These are phyloP conservation scores for Nerophis lumbriciformis DNA, from an alignment of 2,113 vertebrate genomes.

Conservation along the genomic window DNA sequence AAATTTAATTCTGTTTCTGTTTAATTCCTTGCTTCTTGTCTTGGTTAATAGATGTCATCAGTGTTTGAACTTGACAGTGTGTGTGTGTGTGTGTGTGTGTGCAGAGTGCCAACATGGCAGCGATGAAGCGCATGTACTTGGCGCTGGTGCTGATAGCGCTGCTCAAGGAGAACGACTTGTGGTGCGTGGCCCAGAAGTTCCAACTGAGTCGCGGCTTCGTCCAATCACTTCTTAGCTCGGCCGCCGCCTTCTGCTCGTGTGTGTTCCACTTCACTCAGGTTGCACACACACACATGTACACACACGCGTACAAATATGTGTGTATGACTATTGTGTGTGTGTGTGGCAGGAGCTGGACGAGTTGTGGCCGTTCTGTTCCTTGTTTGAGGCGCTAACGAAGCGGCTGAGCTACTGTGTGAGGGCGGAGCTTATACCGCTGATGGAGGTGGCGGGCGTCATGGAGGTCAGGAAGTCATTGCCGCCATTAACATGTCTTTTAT, in stretches of 20 bases:
- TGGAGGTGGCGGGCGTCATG: conserved; percentile 91
- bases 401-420: conserved; percentile 88
- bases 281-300: background rate
- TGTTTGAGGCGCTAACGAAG: conserved; percentile 82
- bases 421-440: conserved; percentile 88
- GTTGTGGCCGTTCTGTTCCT: conserved; percentile 88
- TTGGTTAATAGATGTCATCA: too few relatives aligned
- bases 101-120: conserved; percentile 73
- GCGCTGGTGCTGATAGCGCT: conserved; percentile 81
- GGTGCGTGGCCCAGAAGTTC: conserved; percentile 84
- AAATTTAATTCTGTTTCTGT: too few relatives aligned
- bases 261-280: conserved; percentile 91
- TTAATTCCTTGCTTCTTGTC: too few relatives aligned
- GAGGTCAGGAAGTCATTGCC: conserved; percentile 72
- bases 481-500: background rate
- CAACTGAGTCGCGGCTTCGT: conserved; percentile 84
- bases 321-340: background rate
- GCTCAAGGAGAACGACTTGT: conserved; percentile 84
- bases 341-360: conserved; percentile 84
- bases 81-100: too few relatives aligned
- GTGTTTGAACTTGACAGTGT: too few relatives aligned
- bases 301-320: background rate
- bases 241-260: conserved; percentile 86
- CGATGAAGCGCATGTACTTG: conserved; percentile 80
- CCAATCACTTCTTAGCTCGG: conserved; percentile 81